Percentiles rank a stretch among this genome's conserved stretches.
Conservation (phyloP, 2,888 invertebrate genomes). For the Dolichopus griseipennis region DNA sequence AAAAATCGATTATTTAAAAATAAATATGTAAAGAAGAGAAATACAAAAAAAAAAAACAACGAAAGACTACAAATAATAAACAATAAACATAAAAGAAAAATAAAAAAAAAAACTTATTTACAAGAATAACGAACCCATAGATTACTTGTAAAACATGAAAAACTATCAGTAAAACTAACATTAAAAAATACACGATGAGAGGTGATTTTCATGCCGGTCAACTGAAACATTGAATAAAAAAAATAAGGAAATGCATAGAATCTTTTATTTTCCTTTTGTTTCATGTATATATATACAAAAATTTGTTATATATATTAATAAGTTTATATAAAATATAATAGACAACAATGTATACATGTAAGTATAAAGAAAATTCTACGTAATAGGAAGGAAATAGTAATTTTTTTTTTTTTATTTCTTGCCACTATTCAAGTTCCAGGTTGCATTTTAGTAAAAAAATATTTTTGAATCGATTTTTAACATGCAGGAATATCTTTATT, state of each 20-base stretch:
- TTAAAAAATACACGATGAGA: not conserved
- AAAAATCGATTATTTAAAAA: no score
- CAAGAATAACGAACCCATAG: not conserved
- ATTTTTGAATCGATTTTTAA: conserved; percentile 1
- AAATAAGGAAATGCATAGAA: no score
- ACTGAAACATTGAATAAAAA: not conserved
- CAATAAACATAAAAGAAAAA: not conserved
- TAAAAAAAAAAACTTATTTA: not conserved
- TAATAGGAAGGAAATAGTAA: not conserved
- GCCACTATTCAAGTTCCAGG: not conserved
- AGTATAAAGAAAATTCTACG: no score
- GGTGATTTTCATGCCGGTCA: not conserved
- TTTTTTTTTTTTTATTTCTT: not conserved
- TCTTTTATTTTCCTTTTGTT: no score
- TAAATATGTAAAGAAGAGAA: not conserved
- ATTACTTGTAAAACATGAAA: conserved; percentile 1
- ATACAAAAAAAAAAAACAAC: not conserved
- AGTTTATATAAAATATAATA: no score
- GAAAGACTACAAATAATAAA: not conserved
- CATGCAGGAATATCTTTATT: conserved; percentile 6
- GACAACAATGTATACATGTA: no score
- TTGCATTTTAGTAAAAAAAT: not conserved
- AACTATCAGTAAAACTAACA: not conserved
- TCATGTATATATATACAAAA: no score
- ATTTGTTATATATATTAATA: no score